Conservation (phyloP, 1,140 invertebrate species). For the Eciton burchellii region DNA sequence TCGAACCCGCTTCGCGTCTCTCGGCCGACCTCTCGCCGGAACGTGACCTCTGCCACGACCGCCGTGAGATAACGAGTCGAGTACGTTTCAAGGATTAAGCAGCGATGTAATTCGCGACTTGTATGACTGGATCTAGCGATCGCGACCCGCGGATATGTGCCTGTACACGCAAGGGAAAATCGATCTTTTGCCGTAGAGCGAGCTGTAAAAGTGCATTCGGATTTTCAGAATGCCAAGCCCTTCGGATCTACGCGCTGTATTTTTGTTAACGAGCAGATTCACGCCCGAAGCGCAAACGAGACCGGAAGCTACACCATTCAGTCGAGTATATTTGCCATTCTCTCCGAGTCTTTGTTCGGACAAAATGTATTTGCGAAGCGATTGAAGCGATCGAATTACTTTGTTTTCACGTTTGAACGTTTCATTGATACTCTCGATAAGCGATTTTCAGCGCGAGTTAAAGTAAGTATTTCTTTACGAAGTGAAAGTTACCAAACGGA, state of each 20-base stretch:
- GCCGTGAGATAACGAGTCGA: neutral
- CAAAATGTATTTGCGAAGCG: neutral
- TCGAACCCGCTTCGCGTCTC: neutral
- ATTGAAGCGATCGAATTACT: neutral
- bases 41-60: neutral
- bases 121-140: no score
- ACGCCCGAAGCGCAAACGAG: neutral
- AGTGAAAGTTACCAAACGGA: neutral
- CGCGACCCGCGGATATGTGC: no score
- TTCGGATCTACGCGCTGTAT: neutral
- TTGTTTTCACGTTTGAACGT: neutral
- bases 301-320: no score
- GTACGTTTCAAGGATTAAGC: conserved; percentile 6
- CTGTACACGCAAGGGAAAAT: no score
- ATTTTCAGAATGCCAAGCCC: neutral
- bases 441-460: neutral
- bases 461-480: neutral
- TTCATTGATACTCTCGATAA: neutral
- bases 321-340: neutral
- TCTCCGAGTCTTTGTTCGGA: neutral
- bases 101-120: neutral
- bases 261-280: neutral
- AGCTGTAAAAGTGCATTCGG: neutral
- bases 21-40: neutral
- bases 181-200: no score